Base-by-base conservation (phyloP, 1,140 invertebrate species). In the Diorhabda carinulata region DNA sequence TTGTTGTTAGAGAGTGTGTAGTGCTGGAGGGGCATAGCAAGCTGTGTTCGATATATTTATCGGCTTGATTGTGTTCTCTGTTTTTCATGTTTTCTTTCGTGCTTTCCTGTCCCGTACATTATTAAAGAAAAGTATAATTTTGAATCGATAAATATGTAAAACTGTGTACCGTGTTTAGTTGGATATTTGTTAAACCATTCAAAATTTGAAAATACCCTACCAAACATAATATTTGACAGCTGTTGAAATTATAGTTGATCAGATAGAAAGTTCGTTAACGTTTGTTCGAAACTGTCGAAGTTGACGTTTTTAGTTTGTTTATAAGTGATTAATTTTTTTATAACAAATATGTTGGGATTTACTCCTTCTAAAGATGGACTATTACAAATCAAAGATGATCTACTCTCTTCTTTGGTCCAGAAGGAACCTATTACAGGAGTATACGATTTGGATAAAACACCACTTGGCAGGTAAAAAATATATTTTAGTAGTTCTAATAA, bases 401-500 rank as follows among this genome's bases (percentile, higher is more conserved):
- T 83, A 75, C 80, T 89, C 71, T 82, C 83, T 66, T 83, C 80
- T 77, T 82, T 88, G 73, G 83, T 89, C 75, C 86, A 86, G 69
- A 83, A 83, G 75, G 85, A 87, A 77, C 86, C 87, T 70, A 88
- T 89, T 80, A 85, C 85, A 72, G 85, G 87, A 75, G 84, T 88
- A 68, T 89, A 89, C 80, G 84, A 87, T 78, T 87, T 89, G 75
- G 88, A 89, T 78, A 87, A 88, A 78, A 88, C 87, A 79, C 88
- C 88, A 74, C 88, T 89, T 84, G 87, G 87, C 84, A 88, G 88
- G 88, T 89, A 80, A 78, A 66, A 68, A 62, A 61, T 40, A 40
- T 57, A 10, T 8, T 64, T 42, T 45, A 64, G 6, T 44, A 45
- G 3, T 9, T 64, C 6, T 44, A 44, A 45, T 40, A 45, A 6